Evolutionary conservation across 2,888 invertebrate species (phyloP).

Genomic region (Pinctada fucata): DNA sequence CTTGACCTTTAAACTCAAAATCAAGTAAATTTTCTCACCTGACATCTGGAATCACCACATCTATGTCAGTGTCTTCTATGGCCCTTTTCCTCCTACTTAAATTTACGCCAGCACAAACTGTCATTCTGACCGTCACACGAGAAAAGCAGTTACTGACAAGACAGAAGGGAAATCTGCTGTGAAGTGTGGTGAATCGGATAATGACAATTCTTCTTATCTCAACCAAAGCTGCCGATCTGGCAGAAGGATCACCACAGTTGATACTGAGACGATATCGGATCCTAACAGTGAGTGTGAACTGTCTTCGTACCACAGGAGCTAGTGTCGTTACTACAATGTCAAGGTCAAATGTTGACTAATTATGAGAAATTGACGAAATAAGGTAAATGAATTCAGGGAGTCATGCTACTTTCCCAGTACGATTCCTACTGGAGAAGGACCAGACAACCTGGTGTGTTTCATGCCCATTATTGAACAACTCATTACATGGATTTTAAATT

Average conservation of each 20-base stretch:
- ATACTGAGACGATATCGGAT: not conserved
- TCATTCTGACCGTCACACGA: not conserved
- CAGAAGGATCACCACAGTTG: not conserved
- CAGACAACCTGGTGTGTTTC: too few species aligned
- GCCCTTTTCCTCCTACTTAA: conserved; percentile 9
- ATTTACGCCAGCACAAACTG: not conserved
- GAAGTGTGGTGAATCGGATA: not conserved
- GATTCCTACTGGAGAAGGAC: too few species aligned
- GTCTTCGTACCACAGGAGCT: not conserved
- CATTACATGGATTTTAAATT: too few species aligned
- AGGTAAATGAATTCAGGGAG: not conserved
- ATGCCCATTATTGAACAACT: too few species aligned
- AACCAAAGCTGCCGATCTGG: not conserved
- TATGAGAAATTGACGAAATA: not conserved
- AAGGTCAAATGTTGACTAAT: not conserved
- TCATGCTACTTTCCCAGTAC: too few species aligned
- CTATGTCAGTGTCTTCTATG: not conserved
- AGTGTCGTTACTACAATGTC: not conserved
- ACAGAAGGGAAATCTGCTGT: not conserved
- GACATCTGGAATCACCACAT: conserved; percentile 16
- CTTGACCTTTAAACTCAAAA: too few species aligned
- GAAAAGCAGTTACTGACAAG: not conserved
- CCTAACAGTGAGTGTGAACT: not conserved
- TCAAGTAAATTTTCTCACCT: not conserved
- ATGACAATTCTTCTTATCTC: not conserved